Conservation (phyloP, 2,888 invertebrate genomes). For the Leucophenga maculata region DNA sequence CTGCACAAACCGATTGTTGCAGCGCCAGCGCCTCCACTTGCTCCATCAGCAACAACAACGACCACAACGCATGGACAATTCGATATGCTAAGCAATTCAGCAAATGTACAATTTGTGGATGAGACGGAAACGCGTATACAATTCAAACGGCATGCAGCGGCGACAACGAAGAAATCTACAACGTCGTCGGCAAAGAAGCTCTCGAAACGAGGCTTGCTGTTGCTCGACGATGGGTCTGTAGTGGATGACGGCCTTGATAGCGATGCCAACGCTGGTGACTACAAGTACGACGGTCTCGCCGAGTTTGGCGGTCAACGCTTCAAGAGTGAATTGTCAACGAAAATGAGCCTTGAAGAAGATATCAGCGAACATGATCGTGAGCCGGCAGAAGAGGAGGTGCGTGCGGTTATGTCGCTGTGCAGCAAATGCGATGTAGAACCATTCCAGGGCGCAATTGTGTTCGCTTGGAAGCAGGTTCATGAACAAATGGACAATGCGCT, state of each 20-base stretch:
- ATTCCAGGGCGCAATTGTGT: slow-evolving; percentile 83
- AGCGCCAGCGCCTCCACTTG: slow-evolving; percentile 22
- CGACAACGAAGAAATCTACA: slow-evolving; percentile 7
- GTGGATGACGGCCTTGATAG: slow-evolving; percentile 79
- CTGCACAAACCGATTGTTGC: slow-evolving; percentile 26
- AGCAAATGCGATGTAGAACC: slow-evolving; percentile 84
- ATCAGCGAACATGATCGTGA: slow-evolving; percentile 81
- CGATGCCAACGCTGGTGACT: slow-evolving; percentile 29
- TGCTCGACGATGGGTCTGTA: slow-evolving; percentile 79
- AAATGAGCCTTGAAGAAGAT: slow-evolving; percentile 69
- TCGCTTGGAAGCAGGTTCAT: slow-evolving; percentile 80
- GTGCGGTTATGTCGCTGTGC: slow-evolving; percentile 85
- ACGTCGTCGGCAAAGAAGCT: slow-evolving; percentile 53
- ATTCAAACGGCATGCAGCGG: slow-evolving; percentile 58
- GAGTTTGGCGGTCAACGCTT: slow-evolving; percentile 80
- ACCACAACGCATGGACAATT: slow-evolving; percentile 39
- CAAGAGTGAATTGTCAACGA: slow-evolving; percentile 75
- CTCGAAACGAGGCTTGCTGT: slow-evolving; percentile 79
- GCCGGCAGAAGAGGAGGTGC: slow-evolving; percentile 88
- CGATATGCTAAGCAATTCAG: slow-evolving; percentile 73
- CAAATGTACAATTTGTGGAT: slow-evolving; percentile 78
- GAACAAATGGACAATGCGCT: slow-evolving; percentile 66
- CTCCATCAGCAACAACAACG: neutral
- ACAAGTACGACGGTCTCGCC: slow-evolving; percentile 76
- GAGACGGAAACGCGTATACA: slow-evolving; percentile 70